These are phyloP conservation scores for Valencia hispanica DNA, from an alignment of 2,797 vertebrate species.

Conservation along the genomic window DNA sequence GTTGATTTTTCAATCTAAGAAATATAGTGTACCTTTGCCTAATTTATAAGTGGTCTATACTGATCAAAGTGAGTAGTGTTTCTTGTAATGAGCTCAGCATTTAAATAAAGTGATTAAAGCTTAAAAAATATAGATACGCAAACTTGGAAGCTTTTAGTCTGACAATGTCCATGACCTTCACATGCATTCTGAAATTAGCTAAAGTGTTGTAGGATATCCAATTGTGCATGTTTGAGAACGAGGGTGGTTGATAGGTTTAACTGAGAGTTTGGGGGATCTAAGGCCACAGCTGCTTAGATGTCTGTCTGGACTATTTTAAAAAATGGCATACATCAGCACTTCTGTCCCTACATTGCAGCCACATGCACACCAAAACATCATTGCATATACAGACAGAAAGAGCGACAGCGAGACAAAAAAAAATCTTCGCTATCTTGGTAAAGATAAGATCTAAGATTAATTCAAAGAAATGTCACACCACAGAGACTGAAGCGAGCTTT, in stretches of 20 bases:
- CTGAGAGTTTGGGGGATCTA: constrained; percentile 68
- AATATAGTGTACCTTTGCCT: constrained; percentile 44
- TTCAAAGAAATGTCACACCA: constrained; percentile 15
- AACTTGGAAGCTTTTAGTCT: constrained; percentile 8
- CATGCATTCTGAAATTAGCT: constrained; percentile 10
- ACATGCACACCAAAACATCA: constrained; percentile 45
- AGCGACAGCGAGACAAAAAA: background rate
- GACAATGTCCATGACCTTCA: background rate
- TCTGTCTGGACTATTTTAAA: constrained; percentile 80
- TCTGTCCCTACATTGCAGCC: constrained; percentile 62
- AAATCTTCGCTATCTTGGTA: constrained; percentile 3
- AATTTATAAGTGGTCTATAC: constrained; percentile 60
- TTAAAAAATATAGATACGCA: constrained; percentile 44
- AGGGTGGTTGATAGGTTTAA: constrained; percentile 63
- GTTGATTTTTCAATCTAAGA: constrained; percentile 38
- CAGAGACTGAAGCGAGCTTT: background rate
- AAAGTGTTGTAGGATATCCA: constrained; percentile 8
- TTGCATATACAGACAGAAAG: constrained; percentile 12
- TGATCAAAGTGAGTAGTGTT: constrained; percentile 44
- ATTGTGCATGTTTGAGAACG: constrained; percentile 29
- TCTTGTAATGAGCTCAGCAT: constrained; percentile 34
- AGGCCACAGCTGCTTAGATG: constrained; percentile 81
- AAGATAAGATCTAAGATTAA: constrained; percentile 14
- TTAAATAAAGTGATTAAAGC: constrained; percentile 26
- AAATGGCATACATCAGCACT: constrained; percentile 74